A percentile compares a stretch with the other conserved stretches of the same genome.
Evolutionary conservation across 2,797 vertebrate genomes (phyloP).

Genomic region (Brachyrhaphis roseni): DNA sequence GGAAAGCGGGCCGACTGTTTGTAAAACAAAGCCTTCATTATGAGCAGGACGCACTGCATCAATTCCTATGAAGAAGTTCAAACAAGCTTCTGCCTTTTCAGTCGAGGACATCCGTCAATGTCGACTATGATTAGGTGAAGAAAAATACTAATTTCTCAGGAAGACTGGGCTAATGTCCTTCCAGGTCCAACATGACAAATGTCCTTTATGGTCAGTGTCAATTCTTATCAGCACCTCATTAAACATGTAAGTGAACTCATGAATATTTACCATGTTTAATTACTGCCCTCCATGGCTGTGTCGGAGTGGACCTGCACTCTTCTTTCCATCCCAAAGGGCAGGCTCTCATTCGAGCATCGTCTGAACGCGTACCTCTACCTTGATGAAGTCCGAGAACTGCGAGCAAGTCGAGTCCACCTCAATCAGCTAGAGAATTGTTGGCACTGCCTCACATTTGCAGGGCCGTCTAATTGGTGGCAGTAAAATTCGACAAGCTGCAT

Average conservation of each 20-base stretch:
- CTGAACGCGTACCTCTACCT: constrained; percentile 61
- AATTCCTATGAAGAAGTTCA: constrained; percentile 51
- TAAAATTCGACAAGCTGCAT: constrained; percentile 66
- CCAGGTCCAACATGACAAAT: constrained; percentile 65
- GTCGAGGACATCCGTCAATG: constrained; percentile 70
- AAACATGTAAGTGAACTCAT: constrained; percentile 81
- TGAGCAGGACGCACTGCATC: constrained; percentile 21
- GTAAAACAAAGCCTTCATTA: constrained; percentile 42
- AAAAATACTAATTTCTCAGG: constrained; percentile 63
- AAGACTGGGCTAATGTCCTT: constrained; percentile 65
- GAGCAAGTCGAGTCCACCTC: constrained; percentile 66
- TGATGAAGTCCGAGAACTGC: constrained; percentile 70
- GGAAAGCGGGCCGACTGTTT: constrained; percentile 15
- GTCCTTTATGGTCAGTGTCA: constrained; percentile 70
- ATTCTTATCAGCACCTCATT: constrained; percentile 74
- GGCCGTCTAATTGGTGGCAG: constrained; percentile 69
- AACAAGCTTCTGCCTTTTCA: constrained; percentile 49
- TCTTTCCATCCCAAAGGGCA: constrained; percentile 58
- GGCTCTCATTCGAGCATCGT: constrained; percentile 50
- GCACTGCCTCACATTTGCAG: constrained; percentile 68
- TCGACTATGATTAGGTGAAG: constrained; percentile 69
- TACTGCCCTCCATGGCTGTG: constrained; percentile 62
- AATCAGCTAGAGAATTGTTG: constrained; percentile 73
- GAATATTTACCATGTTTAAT: constrained; percentile 82
- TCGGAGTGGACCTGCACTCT: constrained; percentile 29